Base-by-base conservation (phyloP, 2,797 vertebrate species). In the Pipistrellus pipistrellus region DNA sequence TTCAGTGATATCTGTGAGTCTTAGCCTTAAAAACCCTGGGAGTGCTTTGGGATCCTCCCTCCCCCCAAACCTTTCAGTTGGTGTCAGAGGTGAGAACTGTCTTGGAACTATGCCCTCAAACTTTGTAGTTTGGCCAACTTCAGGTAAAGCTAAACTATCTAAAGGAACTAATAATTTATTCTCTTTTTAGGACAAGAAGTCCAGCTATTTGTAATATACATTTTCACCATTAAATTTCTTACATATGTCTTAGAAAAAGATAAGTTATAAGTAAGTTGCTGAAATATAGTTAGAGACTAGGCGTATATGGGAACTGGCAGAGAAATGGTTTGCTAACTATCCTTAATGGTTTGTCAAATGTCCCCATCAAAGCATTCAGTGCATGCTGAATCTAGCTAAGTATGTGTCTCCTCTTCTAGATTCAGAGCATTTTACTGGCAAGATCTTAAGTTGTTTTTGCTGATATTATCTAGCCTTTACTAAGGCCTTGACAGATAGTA, bases 1-100 rank as follows among this genome's bases (percentile, higher is more conserved):
- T 91, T 59, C n/a, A 46, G 8, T 38, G 82, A n/a, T 17, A 38
- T 85, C 41, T 78, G 1, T 68, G 62, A 59, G n/a, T 78, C 14
- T 41, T 69, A 92, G 82, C 41, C 69, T 69, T 59, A 85, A n/a
- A 55, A 92, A 85, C 53, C n/a, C 62, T 71, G 41, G 78, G 20
- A 48, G 9, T 77, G 9, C 13, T 81, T 21, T 32, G 20, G 35
- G 55, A 57, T 53, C 53, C 27, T 4, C 48, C 8, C 13, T 3
- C 32, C 4, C 48, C 13, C 18, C 3, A 8, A 27, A 78, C 57
- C 66, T 30, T 69, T 18, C 3, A 77, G 23, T 6, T 59, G 27
- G 62, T 69, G 18, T 68, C 38, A 59, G 18, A 85, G 57, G 25
- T 59, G 46, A 91, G 46, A n/a, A 17, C 14, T 76, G 27, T 75